phyloP scores from a whole-genome alignment of 2,888 invertebrate species.

The Myopa testacea region DNA sequence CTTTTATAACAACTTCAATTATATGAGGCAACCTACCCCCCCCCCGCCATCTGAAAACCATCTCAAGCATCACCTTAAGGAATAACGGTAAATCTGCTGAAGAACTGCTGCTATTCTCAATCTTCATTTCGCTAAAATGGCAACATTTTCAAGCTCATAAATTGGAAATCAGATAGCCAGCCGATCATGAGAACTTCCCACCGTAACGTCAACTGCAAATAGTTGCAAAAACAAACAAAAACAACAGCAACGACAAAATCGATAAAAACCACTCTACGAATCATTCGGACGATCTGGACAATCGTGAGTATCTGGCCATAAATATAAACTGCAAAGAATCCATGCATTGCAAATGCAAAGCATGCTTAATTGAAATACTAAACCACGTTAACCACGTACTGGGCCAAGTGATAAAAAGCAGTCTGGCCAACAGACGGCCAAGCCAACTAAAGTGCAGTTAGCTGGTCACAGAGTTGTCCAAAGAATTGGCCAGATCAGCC shows the following conservation, averaged over 20 bases:
- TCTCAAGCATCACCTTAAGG: no score
- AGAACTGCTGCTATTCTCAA: no score
- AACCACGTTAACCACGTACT: neutral
- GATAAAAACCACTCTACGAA: neutral
- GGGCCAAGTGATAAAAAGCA: neutral
- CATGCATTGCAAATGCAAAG: conserved; percentile 1
- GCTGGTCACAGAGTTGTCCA: neutral
- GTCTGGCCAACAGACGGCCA: neutral
- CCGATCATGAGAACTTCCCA: neutral
- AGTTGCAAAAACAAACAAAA: neutral
- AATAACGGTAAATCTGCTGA: no score
- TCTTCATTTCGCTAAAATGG: neutral
- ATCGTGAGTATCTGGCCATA: neutral
- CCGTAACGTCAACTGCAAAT: neutral
- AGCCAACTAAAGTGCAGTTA: neutral
- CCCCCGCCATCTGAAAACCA: no score
- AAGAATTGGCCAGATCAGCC: neutral
- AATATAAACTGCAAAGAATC: neutral
- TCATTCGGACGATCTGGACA: neutral
- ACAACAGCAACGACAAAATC: neutral
- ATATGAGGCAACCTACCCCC: no score
- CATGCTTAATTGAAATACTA: neutral
- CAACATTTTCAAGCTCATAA: neutral
- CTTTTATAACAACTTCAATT: no score
- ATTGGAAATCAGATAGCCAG: neutral